Conservation (phyloP, 2,888 invertebrate species). For the Microdon myrmicae region DNA sequence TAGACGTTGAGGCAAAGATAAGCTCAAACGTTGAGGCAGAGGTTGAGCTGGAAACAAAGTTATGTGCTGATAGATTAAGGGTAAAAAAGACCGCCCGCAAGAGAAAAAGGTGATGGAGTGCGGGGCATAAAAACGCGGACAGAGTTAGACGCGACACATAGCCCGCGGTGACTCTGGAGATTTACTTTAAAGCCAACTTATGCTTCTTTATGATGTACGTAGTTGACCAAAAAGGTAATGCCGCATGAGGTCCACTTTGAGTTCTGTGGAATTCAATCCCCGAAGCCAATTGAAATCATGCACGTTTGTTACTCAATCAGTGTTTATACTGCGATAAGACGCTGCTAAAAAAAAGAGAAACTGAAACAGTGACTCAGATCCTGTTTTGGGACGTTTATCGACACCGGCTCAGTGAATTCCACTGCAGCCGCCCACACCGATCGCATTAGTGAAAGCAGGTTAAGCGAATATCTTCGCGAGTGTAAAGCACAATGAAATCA, state of each 20-base stretch:
- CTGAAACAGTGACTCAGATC: slow-evolving; percentile 18
- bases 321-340: slow-evolving; percentile 39
- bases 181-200: slow-evolving; percentile 5
- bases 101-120: no score
- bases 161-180: slow-evolving; percentile 12
- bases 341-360: background rate
- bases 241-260: slow-evolving; percentile 28
- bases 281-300: slow-evolving; percentile 42
- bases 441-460: slow-evolving; percentile 60
- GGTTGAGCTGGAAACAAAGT: no score
- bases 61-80: background rate
- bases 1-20: no score
- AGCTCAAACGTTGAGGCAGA: no score
- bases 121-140: no score
- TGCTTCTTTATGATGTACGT: no score
- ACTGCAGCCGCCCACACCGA: slow-evolving; percentile 21
- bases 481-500: no score
- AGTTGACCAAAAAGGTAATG: no score
- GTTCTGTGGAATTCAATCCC: slow-evolving; percentile 42
- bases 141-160: no score
- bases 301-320: slow-evolving; percentile 24
- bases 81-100: slow-evolving; percentile 14
- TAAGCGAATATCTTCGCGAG: slow-evolving; percentile 59
- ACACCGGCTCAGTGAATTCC: slow-evolving; percentile 18
- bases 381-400: slow-evolving; percentile 56